Base-by-base conservation (phyloP, 2,888 invertebrate species). In the Rhopalosiphum nymphaeae region DNA sequence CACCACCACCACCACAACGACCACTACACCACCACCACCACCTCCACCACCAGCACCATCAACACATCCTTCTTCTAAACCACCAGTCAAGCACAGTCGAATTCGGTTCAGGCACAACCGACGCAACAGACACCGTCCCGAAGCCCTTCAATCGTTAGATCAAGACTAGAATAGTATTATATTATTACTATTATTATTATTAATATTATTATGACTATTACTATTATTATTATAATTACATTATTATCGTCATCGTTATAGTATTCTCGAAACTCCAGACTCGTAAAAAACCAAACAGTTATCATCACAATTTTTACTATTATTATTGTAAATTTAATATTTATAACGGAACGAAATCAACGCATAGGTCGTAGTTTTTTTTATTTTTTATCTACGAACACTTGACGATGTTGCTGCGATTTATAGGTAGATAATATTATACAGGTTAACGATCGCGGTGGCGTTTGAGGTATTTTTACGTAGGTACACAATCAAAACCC, bases 61-160 rank as follows among this genome's bases (percentile, higher is more conserved):
- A 67, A 67, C 78, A 57, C 90, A 49, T 53, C 86, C 91, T 53
- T 49, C 90, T 44, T 67, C 67, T 67, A 67, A 67, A 49, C 87
- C 53, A 7, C 93, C 94, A 42, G 42, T 57, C 78, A 91, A 84
- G 42, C 94, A 91, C 94, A 90, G 46, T 42, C 84, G 94, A 67
- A 90, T 91, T n/a, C 89, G 94, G 90, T 94, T 94, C 94, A 91
- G 94, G 53, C 94, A 94, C 49, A 29, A 92, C 42, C 85, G 90
- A 21, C 90, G 86, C 29, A 94, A 85, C 53, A 88, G 84, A 86
- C 94, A 85, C 49, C 90, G 78, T 85, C 93, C 86, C 29, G 87
- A 91, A 91, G 61, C 78, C 29, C 87, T 89, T 25, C 94, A 94
- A 49, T 56, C 89, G n/a, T 67, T 91, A 44, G 56, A 49, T 56